phyloP scores from a whole-genome alignment of 2,888 invertebrate species.

The Miltochrista miniata region DNA sequence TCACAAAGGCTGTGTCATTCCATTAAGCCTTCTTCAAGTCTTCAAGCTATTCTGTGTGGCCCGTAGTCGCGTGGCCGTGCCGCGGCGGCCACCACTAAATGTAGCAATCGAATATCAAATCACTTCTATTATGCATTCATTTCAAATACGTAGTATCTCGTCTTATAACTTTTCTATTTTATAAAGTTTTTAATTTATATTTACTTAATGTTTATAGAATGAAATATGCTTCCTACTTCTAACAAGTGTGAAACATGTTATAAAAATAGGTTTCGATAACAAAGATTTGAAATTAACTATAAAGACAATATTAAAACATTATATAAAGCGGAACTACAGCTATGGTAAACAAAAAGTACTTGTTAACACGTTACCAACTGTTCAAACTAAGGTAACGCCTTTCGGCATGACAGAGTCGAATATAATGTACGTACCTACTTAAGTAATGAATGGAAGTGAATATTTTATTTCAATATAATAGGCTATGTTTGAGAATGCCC shows the following conservation, averaged over 20 bases:
- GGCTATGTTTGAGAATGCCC: conserved; percentile 74
- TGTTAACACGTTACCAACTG: conserved; percentile 68
- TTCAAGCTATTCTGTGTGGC: conserved; percentile 76
- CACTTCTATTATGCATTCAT: conserved; percentile 72
- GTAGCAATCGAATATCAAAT: conserved; percentile 75
- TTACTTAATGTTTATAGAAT: conserved; percentile 22
- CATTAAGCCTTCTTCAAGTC: conserved; percentile 81
- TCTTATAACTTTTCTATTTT: conserved; percentile 41
- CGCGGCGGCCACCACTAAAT: conserved; percentile 46
- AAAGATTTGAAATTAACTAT: conserved; percentile 2
- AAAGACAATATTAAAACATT: conserved; percentile 12
- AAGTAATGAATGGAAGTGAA: conserved; percentile 77
- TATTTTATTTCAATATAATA: conserved; percentile 81
- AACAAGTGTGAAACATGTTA: too few species aligned
- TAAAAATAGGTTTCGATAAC: too few species aligned
- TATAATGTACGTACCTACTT: conserved; percentile 58
- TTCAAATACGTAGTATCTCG: conserved; percentile 37
- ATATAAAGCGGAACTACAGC: conserved; percentile 29
- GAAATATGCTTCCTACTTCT: conserved; percentile 19
- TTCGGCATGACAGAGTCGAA: conserved; percentile 68
- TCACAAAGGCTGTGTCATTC: conserved; percentile 82
- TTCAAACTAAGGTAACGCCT: conserved; percentile 74
- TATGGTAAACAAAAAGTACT: conserved; percentile 46
- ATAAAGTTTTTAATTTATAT: conserved; percentile 22
- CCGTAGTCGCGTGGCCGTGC: conserved; percentile 72